Conservation (phyloP, 2,888 invertebrate species). For the Xylota segnis region DNA sequence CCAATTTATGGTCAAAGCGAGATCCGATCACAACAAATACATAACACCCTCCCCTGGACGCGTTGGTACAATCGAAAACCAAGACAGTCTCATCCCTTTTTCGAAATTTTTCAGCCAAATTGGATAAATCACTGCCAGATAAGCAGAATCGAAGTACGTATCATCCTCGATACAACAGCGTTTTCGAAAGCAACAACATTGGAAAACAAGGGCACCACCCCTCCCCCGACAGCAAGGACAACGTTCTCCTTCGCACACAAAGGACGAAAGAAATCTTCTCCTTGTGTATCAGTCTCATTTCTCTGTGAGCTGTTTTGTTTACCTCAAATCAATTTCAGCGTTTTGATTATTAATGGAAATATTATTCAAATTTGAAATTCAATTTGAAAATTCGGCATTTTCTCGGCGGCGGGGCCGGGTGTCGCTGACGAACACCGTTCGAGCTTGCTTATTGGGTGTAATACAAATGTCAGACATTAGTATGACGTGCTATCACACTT, state of each 20-base stretch:
- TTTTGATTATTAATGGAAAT: slow-evolving; percentile 76
- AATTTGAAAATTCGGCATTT: slow-evolving; percentile 58
- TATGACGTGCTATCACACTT: slow-evolving; percentile 63
- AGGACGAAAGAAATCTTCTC: background rate
- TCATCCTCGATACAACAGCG: slow-evolving; percentile 22
- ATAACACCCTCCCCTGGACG: slow-evolving; percentile 52
- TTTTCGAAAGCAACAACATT: slow-evolving; percentile 35
- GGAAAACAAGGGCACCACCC: slow-evolving; percentile 46
- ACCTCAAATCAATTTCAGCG: slow-evolving; percentile 72
- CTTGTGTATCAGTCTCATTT: slow-evolving; percentile 54
- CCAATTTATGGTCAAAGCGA: slow-evolving; percentile 69
- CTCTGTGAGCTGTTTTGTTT: slow-evolving; percentile 63
- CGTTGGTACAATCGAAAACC: slow-evolving; percentile 58
- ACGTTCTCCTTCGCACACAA: background rate
- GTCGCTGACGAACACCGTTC: background rate
- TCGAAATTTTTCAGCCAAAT: slow-evolving; percentile 49
- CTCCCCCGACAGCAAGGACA: background rate
- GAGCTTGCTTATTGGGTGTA: slow-evolving; percentile 53
- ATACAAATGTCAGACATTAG: slow-evolving; percentile 72
- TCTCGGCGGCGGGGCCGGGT: background rate
- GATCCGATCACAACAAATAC: slow-evolving; percentile 66
- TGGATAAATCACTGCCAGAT: slow-evolving; percentile 74
- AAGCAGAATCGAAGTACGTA: slow-evolving; percentile 67
- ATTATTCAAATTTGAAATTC: slow-evolving; percentile 74
- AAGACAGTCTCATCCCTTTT: slow-evolving; percentile 12